These are phyloP conservation scores for Rhinopithecus roxellana DNA, from an alignment of 2,113 vertebrate species.

Conservation along the genomic window DNA sequence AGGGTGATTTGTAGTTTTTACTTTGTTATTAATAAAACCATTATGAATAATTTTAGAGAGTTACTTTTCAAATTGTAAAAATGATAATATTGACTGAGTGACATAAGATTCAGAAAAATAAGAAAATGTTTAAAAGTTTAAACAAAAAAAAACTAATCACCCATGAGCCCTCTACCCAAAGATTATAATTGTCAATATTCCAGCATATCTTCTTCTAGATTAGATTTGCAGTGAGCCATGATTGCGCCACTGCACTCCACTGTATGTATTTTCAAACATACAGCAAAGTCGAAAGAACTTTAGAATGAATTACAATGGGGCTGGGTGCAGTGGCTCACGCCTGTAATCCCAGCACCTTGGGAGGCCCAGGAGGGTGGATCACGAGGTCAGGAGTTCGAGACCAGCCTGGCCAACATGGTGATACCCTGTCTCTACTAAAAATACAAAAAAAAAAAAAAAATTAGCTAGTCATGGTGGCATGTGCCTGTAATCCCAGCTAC, in stretches of 20 bases:
- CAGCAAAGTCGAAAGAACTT: no score
- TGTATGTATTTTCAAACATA: no score
- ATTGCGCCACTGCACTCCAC: no score
- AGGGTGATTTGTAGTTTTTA: not conserved
- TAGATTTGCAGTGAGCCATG: not conserved
- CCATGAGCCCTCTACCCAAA: not conserved
- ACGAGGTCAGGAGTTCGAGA: not conserved
- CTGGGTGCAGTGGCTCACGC: not conserved
- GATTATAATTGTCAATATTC: not conserved
- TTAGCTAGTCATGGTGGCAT: not conserved
- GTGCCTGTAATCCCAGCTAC: not conserved
- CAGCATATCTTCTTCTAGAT: not conserved
- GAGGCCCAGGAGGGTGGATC: not conserved
- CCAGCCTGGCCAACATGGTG: not conserved
- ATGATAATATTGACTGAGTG: not conserved
- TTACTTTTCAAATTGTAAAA: not conserved
- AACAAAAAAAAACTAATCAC: not conserved
- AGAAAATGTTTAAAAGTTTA: not conserved
- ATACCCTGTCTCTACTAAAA: not conserved
- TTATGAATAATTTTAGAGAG: not conserved
- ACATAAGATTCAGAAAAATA: not conserved
- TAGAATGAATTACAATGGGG: no score
- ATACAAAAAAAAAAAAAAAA: not conserved
- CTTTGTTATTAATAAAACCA: not conserved
- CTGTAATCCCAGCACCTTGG: not conserved